phyloP scores from a whole-genome alignment of 1,140 invertebrate species.

The Cephus cinctus region DNA sequence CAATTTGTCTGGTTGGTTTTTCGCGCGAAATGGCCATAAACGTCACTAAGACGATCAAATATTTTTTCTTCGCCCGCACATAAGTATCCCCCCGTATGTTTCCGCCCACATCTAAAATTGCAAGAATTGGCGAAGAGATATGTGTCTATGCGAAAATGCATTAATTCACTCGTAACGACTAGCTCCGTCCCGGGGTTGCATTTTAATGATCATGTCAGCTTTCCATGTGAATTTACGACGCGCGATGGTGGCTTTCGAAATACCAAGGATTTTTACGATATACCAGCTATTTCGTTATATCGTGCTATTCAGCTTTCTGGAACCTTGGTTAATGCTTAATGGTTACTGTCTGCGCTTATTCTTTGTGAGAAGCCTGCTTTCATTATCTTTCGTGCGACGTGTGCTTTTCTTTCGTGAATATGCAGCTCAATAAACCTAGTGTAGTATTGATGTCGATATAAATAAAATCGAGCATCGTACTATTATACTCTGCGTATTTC shows the following conservation, averaged over 20 bases:
- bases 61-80: conserved; percentile 24
- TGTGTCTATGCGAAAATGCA: too few species aligned
- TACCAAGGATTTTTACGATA: background rate
- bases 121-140: too few species aligned
- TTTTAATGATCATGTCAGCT: too few species aligned
- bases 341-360: background rate
- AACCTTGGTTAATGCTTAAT: background rate
- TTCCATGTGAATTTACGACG: background rate
- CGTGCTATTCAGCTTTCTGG: background rate
- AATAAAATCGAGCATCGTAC: too few species aligned
- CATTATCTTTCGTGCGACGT: background rate
- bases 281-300: background rate
- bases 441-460: too few species aligned
- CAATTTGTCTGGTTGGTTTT: conserved; percentile 31
- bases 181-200: too few species aligned
- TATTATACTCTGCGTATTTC: too few species aligned
- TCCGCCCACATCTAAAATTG: too few species aligned
- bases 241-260: background rate
- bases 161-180: too few species aligned
- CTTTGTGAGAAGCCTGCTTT: background rate
- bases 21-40: conserved; percentile 28
- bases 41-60: conserved; percentile 21
- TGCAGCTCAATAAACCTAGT: too few species aligned
- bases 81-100: too few species aligned
- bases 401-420: too few species aligned